A percentile compares a stretch with the other conserved stretches of the same genome.
Evolutionary conservation across 2,113 vertebrate species (phyloP).

Genomic region (Murina feae): DNA sequence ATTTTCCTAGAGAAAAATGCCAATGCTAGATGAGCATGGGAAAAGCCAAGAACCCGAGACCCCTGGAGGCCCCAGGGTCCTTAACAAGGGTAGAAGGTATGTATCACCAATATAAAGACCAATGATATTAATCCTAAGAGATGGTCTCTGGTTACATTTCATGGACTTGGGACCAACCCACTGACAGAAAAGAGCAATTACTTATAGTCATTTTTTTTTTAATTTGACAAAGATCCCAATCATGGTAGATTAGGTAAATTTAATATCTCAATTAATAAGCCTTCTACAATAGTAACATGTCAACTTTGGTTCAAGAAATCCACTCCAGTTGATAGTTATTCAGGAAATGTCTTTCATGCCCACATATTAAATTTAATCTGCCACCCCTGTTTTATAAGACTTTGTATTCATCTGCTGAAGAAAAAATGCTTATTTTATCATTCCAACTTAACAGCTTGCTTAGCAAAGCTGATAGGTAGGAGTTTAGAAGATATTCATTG

Average conservation of each 20-base stretch:
- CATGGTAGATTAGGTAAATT: conserved; percentile 82
- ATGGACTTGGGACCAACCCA: conserved; percentile 38
- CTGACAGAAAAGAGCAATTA: conserved; percentile 76
- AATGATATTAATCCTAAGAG: conserved; percentile 22
- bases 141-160: conserved; percentile 32
- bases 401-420: conserved; percentile 73
- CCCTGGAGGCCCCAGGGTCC: neutral
- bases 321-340: conserved; percentile 80
- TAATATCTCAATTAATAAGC: conserved; percentile 86
- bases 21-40: neutral
- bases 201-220: conserved; percentile 62
- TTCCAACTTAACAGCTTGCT: conserved; percentile 67
- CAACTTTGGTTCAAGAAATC: conserved; percentile 82
- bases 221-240: conserved; percentile 78
- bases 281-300: conserved; percentile 83
- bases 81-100: neutral
- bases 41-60: conserved; percentile 4
- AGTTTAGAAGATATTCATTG: conserved; percentile 70
- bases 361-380: conserved; percentile 92
- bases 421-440: conserved; percentile 72
- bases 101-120: neutral
- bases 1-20: conserved; percentile 10
- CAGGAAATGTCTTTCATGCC: conserved; percentile 93
- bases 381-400: conserved; percentile 75
- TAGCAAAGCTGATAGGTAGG: conserved; percentile 67